phyloP scores from a whole-genome alignment of 2,113 vertebrate genomes.

The Rafetus swinhoei region DNA sequence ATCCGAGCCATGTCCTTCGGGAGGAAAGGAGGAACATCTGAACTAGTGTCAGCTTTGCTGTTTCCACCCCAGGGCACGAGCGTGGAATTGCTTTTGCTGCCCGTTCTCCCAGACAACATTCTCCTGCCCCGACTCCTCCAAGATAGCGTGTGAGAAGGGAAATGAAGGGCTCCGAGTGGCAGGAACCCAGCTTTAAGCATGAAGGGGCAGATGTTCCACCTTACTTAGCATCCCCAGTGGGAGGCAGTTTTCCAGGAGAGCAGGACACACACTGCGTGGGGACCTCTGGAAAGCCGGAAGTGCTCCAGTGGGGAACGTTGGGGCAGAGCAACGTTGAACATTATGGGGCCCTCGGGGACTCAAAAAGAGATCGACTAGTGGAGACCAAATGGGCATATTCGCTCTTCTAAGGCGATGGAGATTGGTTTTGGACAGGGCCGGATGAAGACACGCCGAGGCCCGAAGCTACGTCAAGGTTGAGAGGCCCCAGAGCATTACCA shows the following conservation, averaged over 20 bases:
- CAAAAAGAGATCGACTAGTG: not conserved
- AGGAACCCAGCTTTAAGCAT: not conserved
- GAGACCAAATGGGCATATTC: not conserved
- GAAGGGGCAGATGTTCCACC: not conserved
- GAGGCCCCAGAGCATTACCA: too few species aligned
- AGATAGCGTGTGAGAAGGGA: not conserved
- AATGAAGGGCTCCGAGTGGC: not conserved
- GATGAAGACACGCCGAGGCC: too few species aligned
- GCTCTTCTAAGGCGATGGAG: not conserved
- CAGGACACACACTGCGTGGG: not conserved
- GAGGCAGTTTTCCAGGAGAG: not conserved
- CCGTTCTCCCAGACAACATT: not conserved
- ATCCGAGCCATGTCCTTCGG: constrained; percentile 79
- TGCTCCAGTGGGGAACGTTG: not conserved
- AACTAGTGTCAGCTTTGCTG: not conserved
- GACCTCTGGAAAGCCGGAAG: not conserved
- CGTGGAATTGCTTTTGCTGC: too few species aligned
- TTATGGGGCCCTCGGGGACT: fast-evolving
- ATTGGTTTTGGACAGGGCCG: not conserved
- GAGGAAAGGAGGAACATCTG: constrained; percentile 36
- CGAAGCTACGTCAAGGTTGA: too few species aligned
- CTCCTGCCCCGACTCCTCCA: not conserved
- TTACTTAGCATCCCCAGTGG: not conserved
- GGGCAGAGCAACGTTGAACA: not conserved
- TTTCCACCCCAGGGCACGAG: too few species aligned